Evolutionary conservation across 2,113 vertebrate genomes (phyloP), one percentile per base, ranked within the genome.

Genomic region (Triplophysa tibetana): DNA sequence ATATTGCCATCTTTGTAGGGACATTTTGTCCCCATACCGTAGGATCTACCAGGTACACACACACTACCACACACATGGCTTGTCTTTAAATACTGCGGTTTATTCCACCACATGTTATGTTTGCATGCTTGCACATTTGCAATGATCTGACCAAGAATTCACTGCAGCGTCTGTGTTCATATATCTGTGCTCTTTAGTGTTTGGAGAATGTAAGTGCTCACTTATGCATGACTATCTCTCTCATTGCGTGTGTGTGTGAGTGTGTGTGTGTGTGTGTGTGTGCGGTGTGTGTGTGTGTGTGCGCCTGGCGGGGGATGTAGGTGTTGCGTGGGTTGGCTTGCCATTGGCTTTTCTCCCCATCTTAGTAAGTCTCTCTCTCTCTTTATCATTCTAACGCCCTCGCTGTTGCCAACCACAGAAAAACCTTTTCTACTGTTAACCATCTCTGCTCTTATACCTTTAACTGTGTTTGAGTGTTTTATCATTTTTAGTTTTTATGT

Each of bases 301-400:
- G 50, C 16, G 64, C 33, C 64, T 78, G 64, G 50, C 56, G 60
- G 66, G 67, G 56, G 41, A 48, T 79, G 77, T 79, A 80, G 78
- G 78, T 80, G 78, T 70, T 80, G 78, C 60, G 68, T 80, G 78
- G 78, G 78, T 38, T 70, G 58, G 29, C 33, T 79, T 62, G 67
- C 77, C 77, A 79, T 70, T 79, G 77, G 77, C 67, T 79, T 63
- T 70, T 38, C 77, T 79, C 43, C 14, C 33, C 66, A 54, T 77
- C 52, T 58, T 45, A 56, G 48, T 50, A 56, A 48, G 75, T 78
- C 65, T 77, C 75, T 69, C 52, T 10, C 66, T 50, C 23, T 64
- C 63, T 63, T 73, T 65, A 54, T 65, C 45, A 38, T 64, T 64
- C 69, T 70, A 23, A 61, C 77, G 75, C 62, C 75, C 29, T 77